Evolutionary conservation across 2,113 vertebrate genomes (phyloP).

Genomic region (Antechinus stuartii): DNA sequence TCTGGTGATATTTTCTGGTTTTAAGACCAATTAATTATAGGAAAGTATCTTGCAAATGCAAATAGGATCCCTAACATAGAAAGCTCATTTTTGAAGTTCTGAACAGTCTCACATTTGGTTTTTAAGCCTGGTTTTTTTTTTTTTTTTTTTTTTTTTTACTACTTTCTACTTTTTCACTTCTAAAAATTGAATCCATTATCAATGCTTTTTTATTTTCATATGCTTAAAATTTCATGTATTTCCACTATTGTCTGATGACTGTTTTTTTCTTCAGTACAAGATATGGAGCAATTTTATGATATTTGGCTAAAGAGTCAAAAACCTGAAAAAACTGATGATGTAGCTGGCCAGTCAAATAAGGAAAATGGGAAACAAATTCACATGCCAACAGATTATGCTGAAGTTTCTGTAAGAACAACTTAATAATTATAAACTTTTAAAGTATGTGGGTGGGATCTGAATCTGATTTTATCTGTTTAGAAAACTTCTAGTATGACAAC

Average conservation of each 20-base stretch:
- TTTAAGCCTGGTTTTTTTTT: background rate
- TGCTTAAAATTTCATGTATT: constrained; percentile 12
- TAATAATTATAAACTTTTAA: background rate
- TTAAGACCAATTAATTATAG: background rate
- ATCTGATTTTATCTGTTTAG: background rate
- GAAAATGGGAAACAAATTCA: constrained; percentile 98
- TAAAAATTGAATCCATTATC: background rate
- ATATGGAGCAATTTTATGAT: constrained; percentile 98
- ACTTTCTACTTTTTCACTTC: background rate
- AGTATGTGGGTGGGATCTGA: background rate
- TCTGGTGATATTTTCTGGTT: background rate
- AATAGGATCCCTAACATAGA: background rate
- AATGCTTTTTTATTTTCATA: constrained; percentile 33
- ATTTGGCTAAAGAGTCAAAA: constrained; percentile 96
- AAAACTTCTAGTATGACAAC: background rate
- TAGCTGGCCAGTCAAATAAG: constrained; percentile 84
- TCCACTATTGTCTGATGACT: constrained; percentile 68
- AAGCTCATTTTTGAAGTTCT: background rate
- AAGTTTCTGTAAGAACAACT: constrained; percentile 91
- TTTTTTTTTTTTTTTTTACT: background rate
- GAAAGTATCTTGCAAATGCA: background rate
- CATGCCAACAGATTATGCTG: constrained; percentile 98
- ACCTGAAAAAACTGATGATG: constrained; percentile 91
- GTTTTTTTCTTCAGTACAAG: constrained; percentile 90
- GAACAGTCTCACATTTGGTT: constrained; percentile 3